Percentiles rank a stretch among this genome's conserved stretches.
Evolutionary conservation across 2,888 invertebrate species (phyloP).

Genomic region (Amblyteles armatorius): DNA sequence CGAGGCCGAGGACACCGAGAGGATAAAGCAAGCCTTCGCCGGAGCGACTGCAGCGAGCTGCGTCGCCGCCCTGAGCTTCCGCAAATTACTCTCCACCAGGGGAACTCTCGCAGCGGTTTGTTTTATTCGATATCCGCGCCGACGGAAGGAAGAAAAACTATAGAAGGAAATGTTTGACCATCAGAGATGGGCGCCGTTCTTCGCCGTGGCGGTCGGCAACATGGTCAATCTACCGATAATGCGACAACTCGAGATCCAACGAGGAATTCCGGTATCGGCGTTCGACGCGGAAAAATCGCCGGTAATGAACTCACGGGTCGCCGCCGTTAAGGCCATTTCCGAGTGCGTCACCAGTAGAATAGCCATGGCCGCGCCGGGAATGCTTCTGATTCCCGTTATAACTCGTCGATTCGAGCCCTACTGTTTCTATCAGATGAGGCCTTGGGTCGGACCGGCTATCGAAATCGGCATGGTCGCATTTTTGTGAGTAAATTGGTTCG

Average conservation of each 20-base stretch:
- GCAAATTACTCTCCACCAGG: constrained; percentile 62
- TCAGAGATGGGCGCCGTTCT: constrained; percentile 72
- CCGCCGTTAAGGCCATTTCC: constrained; percentile 71
- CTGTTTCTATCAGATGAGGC: constrained; percentile 70
- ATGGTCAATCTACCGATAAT: constrained; percentile 73
- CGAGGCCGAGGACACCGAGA: constrained; percentile 29
- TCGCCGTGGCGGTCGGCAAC: constrained; percentile 71
- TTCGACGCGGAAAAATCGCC: constrained; percentile 54
- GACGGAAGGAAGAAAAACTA: not conserved
- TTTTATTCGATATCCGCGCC: constrained; percentile 10
- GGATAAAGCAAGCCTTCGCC: constrained; percentile 67
- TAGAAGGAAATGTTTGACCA: not conserved
- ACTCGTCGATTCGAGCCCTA: constrained; percentile 61
- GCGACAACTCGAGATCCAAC: constrained; percentile 70
- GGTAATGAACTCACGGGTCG: constrained; percentile 72
- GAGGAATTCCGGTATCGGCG: constrained; percentile 67
- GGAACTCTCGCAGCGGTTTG: constrained; percentile 68
- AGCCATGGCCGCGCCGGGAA: constrained; percentile 71
- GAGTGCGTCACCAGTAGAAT: constrained; percentile 72
- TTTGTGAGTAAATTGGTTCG: constrained; percentile 29
- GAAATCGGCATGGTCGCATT: constrained; percentile 64
- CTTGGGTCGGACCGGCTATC: constrained; percentile 66
- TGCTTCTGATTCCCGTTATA: constrained; percentile 72
- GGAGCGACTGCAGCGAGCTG: constrained; percentile 70
- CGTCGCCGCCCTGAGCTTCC: constrained; percentile 64